phyloP scores from a whole-genome alignment of 92 coral and sea anemone genomes.

The Anthopleura xanthogrammica region DNA sequence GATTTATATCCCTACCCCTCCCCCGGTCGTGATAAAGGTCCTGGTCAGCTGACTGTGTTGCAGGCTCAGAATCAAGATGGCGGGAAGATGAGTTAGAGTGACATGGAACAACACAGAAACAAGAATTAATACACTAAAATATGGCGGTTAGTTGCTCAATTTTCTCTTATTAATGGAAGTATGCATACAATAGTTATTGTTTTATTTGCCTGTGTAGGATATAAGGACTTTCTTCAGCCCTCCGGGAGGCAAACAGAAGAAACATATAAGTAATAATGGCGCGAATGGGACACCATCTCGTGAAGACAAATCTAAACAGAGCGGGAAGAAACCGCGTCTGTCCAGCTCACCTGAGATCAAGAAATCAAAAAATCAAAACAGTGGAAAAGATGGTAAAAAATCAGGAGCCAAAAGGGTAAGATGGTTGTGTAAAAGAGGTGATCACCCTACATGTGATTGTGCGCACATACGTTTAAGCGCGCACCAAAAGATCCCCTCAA shows the following conservation, averaged over 20 bases:
- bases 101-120: not conserved
- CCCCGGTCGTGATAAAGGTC: not conserved
- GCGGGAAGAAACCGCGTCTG: not conserved
- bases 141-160: slow-evolving; percentile 25
- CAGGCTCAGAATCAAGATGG: slow-evolving; percentile 39
- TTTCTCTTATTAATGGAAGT: not conserved
- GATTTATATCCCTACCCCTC: not conserved
- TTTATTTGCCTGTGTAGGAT: slow-evolving; percentile 35
- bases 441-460: not conserved
- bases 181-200: not conserved
- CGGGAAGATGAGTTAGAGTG: slow-evolving; percentile 26
- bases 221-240: slow-evolving; percentile 69
- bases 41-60: slow-evolving; percentile 15
- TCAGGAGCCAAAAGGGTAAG: slow-evolving; percentile 35
- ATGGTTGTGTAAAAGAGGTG: not conserved
- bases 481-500: not conserved
- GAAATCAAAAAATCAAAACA: slow-evolving; percentile 18
- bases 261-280: slow-evolving; percentile 8
- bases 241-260: slow-evolving; percentile 27
- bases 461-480: slow-evolving; percentile 6
- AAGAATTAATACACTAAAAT: not conserved
- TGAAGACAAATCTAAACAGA: slow-evolving; percentile 17
- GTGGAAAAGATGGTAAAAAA: slow-evolving; percentile 16
- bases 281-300: slow-evolving; percentile 30
- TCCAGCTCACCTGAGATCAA: slow-evolving; percentile 23